Evolutionary conservation across 2,113 vertebrate species (phyloP).

Genomic region (Crotalus viridis): DNA sequence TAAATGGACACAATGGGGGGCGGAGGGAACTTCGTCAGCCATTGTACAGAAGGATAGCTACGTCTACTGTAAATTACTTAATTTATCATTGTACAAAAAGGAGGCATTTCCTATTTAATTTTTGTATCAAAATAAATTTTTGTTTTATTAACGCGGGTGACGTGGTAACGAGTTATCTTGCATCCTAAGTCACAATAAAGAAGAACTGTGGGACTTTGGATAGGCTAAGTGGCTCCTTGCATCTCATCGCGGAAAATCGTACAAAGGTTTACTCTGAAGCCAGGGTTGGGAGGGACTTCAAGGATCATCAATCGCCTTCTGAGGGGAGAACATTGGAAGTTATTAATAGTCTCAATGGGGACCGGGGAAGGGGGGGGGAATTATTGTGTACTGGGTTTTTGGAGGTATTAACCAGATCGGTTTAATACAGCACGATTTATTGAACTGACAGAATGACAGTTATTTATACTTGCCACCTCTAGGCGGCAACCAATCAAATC

Average conservation of each 20-base stretch:
- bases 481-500: too few species aligned
- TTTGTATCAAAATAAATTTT: slow-evolving; percentile 82
- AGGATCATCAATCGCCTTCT: neutral
- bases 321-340: neutral
- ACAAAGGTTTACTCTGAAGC: neutral
- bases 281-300: neutral
- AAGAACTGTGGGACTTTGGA: neutral
- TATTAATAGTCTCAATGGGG: neutral
- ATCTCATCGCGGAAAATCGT: neutral
- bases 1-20: slow-evolving; percentile 59
- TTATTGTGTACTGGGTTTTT: too few species aligned
- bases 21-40: neutral
- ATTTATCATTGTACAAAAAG: slow-evolving; percentile 82
- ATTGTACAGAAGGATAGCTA: slow-evolving; percentile 72
- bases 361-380: neutral
- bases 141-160: slow-evolving; percentile 67
- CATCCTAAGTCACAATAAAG: neutral
- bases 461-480: too few species aligned
- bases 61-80: slow-evolving; percentile 81
- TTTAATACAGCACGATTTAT: too few species aligned
- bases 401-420: too few species aligned
- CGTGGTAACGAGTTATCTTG: slow-evolving; percentile 34
- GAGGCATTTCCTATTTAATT: slow-evolving; percentile 81
- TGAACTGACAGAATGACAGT: too few species aligned
- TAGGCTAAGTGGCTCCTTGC: neutral